Evolutionary conservation across 2,113 vertebrate genomes (phyloP), one percentile per base, ranked within the genome.

Genomic region (Megaptera novaeangliae): DNA sequence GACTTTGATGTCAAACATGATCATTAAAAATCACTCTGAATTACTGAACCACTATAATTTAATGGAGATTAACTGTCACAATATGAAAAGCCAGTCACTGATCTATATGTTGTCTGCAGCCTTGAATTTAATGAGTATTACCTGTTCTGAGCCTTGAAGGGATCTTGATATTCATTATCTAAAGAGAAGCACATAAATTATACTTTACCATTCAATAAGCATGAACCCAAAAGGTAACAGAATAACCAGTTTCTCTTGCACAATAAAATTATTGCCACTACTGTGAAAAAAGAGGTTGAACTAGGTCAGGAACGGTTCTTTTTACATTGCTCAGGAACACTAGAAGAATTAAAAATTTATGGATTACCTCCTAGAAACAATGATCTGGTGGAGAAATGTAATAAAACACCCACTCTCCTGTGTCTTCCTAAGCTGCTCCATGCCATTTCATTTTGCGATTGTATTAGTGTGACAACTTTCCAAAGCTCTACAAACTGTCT

Each of bases 341-440:
- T 97, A 98, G 98, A 98, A 99, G 98, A 98, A 99, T 99, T 98
- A 99, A 99, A 99, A 99, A 99, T 99, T 99, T 98, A 99, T 99
- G 98, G 97, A 97, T 99, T 99, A 98, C 98, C 99, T 98, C 99
- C 98, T 99, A 99, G 99, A 99, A 99, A 99, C 99, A 98, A 98
- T 99, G 99, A 99, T 99, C 99, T 98, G 96, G 98, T 95, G 96
- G 98, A 98, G 99, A 98, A 99, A 98, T 98, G 99, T 99, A 99
- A 99, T 98, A 87, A 98, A 99, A 99, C 99, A 99, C 98, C 95
- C 97, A 98, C 99, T 99, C 99, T 98, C 95, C 98, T 97, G 91
- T 98, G 27, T 98, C 98, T 97, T 98, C 98, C 97, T 94, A 91
- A 98, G 96, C 97, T 97, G 94, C 97, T 91, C 41, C 27, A 86